These are phyloP conservation scores for Ammodytes marinus DNA, from an alignment of 2,113 vertebrate genomes.

Conservation along the genomic window DNA sequence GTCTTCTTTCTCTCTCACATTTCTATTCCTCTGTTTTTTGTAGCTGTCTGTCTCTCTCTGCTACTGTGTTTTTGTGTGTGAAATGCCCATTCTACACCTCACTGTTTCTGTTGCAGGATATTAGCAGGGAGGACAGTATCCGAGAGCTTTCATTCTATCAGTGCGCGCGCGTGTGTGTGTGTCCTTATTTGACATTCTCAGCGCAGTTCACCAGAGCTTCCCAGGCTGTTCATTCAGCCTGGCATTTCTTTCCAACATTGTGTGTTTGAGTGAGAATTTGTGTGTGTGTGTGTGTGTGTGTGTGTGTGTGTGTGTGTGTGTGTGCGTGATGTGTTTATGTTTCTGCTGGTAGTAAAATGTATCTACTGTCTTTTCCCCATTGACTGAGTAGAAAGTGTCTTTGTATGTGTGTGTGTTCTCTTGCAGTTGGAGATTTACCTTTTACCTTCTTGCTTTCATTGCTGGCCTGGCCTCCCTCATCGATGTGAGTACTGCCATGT, in stretches of 20 bases:
- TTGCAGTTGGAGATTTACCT: conserved; percentile 97
- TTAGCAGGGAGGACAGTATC: conserved; percentile 12
- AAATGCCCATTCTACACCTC: conserved; percentile 2
- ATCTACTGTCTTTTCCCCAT: conserved; percentile 47
- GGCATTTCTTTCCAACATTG: conserved; percentile 27
- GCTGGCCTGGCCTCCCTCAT: conserved; percentile 92
- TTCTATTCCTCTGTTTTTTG: conserved; percentile 9
- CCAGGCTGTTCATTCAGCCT: conserved; percentile 32
- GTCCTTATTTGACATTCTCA: conserved; percentile 50
- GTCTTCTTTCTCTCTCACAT: conserved; percentile 17
- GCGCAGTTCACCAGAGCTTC: conserved; percentile 33
- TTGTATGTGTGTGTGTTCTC: conserved; percentile 82
- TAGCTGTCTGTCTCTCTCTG: neutral
- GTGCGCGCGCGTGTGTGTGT: conserved; percentile 4
- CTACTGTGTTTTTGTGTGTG: conserved; percentile 1
- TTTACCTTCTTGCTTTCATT: conserved; percentile 96
- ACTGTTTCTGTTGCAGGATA: conserved; percentile 34
- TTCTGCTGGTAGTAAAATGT: conserved; percentile 39
- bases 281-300: conserved; percentile 3
- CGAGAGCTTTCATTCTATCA: conserved; percentile 31
- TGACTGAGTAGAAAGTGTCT: conserved; percentile 73
- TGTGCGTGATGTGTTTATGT: conserved; percentile 14
- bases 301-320: neutral
- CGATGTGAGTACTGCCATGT: conserved; percentile 88
- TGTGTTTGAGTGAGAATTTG: conserved; percentile 1